phyloP scores from a whole-genome alignment of 23 tunicate genomes.

The Trididemnum clinides region DNA sequence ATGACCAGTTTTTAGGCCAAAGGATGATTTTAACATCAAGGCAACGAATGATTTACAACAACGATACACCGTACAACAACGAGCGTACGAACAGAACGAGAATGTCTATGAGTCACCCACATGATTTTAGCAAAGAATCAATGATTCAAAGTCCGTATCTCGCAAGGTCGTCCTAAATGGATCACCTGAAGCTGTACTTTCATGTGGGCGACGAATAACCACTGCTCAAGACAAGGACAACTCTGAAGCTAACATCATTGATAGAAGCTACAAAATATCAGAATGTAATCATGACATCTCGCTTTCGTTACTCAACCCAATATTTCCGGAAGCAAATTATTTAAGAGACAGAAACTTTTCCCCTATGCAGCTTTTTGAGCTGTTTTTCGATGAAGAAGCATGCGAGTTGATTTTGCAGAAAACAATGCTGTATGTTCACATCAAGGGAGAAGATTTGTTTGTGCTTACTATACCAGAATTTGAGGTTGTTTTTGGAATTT shows the following conservation, averaged over 20 bases:
- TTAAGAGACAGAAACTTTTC: background rate
- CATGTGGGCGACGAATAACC: constrained; percentile 6
- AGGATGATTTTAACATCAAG: no score
- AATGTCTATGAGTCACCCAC: no score
- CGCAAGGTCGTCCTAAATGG: no score
- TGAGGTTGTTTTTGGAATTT: constrained; percentile 12
- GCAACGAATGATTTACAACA: no score
- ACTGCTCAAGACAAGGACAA: background rate
- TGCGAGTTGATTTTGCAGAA: background rate
- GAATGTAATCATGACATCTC: background rate
- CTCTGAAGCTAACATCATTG: background rate
- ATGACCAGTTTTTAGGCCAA: no score
- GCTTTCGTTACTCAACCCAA: background rate
- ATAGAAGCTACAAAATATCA: background rate
- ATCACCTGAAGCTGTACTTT: background rate
- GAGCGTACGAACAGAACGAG: no score
- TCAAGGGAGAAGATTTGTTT: background rate
- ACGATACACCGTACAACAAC: no score
- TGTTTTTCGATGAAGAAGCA: constrained; percentile 9
- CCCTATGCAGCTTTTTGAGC: background rate
- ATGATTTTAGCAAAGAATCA: no score
- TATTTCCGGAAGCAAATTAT: constrained; percentile 25
- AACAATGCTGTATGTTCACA: background rate
- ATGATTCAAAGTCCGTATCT: no score
- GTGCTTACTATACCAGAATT: background rate